Evolutionary conservation across 2,113 vertebrate genomes (phyloP).

Genomic region (Chloebia gouldiae): DNA sequence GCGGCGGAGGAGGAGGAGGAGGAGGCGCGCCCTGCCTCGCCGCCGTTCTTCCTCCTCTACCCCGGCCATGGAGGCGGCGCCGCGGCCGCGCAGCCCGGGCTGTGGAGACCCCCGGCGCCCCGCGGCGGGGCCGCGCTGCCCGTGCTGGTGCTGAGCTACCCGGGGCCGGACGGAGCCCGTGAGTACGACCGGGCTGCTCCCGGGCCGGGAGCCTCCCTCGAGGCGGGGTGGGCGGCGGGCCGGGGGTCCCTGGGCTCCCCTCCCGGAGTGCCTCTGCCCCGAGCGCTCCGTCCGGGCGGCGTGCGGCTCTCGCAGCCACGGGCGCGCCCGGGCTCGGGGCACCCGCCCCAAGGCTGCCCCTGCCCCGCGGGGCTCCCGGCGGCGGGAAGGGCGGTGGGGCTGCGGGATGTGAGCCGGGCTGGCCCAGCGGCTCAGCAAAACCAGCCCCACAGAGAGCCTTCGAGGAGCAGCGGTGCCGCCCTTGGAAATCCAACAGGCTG

Average conservation of each 20-base stretch:
- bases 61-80: slow-evolving; percentile 66
- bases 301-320: background rate
- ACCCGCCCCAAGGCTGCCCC: background rate
- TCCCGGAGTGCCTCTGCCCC: background rate
- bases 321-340: background rate
- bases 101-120: slow-evolving; percentile 61
- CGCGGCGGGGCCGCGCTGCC: background rate
- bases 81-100: slow-evolving; percentile 52
- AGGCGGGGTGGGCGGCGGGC: background rate
- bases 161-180: slow-evolving; percentile 9
- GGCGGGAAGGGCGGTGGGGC: background rate
- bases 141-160: background rate
- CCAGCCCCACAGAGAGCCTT: rapidly evolving
- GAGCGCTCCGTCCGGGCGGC: background rate
- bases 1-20: background rate
- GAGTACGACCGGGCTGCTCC: slow-evolving; percentile 27
- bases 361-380: too few species aligned
- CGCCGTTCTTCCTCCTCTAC: slow-evolving; percentile 76
- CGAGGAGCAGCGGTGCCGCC: background rate
- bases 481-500: rapidly evolving
- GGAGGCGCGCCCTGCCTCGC: slow-evolving; percentile 44
- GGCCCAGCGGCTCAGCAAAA: background rate
- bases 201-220: background rate
- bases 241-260: background rate
- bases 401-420: background rate